Conservation (phyloP, 2,113 vertebrate species). For the Terrapene triunguis region DNA sequence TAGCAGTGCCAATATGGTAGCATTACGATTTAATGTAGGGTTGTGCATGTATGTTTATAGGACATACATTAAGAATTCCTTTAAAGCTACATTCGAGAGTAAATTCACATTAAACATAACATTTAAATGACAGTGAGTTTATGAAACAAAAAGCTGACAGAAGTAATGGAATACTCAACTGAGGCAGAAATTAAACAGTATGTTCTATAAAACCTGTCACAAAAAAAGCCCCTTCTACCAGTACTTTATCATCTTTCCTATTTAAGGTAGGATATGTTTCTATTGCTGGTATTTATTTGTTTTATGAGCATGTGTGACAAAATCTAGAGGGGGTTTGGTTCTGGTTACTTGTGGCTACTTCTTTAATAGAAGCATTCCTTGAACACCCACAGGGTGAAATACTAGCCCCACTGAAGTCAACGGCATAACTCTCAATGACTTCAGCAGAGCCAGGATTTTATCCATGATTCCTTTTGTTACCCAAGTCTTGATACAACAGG, state of each 20-base stretch:
- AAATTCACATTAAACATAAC: neutral
- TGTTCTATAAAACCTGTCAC: neutral
- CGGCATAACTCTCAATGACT: neutral
- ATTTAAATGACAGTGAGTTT: neutral
- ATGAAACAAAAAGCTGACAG: neutral
- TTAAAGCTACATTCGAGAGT: neutral
- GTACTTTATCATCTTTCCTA: neutral
- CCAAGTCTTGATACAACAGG: neutral
- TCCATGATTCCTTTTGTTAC: neutral
- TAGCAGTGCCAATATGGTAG: neutral
- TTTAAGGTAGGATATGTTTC: neutral
- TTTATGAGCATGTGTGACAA: constrained; percentile 8
- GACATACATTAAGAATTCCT: neutral
- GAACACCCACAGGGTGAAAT: neutral
- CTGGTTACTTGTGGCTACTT: constrained; percentile 23
- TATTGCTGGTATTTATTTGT: neutral
- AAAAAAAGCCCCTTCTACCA: neutral
- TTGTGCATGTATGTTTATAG: neutral
- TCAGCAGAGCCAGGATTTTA: neutral
- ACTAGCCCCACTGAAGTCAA: neutral
- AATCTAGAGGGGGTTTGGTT: neutral
- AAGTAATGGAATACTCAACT: neutral
- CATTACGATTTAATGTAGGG: neutral
- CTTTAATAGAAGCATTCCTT: neutral
- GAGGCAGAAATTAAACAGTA: neutral